Conservation (phyloP, 2,797 vertebrate genomes). For the Thamnophis elegans region DNA sequence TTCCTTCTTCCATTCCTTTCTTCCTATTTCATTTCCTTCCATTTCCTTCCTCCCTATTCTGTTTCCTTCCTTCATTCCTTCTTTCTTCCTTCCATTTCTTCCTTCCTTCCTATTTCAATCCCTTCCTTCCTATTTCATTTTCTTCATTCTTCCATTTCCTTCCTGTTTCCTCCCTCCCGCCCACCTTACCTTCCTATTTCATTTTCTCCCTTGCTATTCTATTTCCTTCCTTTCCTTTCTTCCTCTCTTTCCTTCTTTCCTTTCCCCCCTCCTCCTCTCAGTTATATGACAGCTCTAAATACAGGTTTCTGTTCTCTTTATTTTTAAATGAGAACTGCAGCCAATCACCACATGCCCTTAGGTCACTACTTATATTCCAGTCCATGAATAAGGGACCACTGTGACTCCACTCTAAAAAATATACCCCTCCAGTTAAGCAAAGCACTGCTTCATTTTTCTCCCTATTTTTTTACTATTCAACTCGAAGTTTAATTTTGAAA, state of each 20-base stretch:
- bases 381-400: background rate
- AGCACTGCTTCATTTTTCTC: background rate
- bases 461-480: background rate
- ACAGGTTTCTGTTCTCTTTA: background rate
- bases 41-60: background rate
- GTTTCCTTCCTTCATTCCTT: background rate
- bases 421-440: background rate
- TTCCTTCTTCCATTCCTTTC: background rate
- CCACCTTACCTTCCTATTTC: background rate
- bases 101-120: no score
- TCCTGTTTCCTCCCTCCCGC: no score
- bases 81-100: background rate
- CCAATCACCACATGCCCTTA: background rate
- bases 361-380: background rate
- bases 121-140: no score
- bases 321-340: background rate
- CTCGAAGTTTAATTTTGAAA: slow-evolving; percentile 8
- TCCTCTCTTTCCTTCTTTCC: background rate
- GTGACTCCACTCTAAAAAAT: background rate
- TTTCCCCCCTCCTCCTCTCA: background rate
- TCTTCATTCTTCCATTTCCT: no score
- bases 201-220: background rate
- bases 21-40: background rate
- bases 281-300: background rate
- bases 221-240: background rate